phyloP scores from a whole-genome alignment of 2,888 invertebrate species.

The Limnephilus rhombicus region DNA sequence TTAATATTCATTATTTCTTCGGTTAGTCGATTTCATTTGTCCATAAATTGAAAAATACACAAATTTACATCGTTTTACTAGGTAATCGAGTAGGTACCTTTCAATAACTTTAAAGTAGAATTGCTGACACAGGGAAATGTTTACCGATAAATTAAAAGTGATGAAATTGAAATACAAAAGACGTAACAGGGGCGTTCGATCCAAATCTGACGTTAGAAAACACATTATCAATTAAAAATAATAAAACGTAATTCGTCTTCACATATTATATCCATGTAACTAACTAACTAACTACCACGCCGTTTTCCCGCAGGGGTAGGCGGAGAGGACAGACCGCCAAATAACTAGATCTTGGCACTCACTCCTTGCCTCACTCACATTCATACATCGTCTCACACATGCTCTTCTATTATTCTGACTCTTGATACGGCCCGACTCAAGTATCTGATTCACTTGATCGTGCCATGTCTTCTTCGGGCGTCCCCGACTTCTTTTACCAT shows the following conservation, averaged over 20 bases:
- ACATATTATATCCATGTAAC: too few species aligned
- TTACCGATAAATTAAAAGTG: background rate
- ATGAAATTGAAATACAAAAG: background rate
- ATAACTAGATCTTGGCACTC: too few species aligned
- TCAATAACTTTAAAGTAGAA: background rate
- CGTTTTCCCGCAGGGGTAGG: too few species aligned
- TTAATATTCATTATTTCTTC: constrained; percentile 23
- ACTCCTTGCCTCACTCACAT: too few species aligned
- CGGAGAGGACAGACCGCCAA: too few species aligned
- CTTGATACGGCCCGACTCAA: too few species aligned
- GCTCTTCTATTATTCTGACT: too few species aligned
- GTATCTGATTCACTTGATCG: too few species aligned
- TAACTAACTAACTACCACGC: too few species aligned
- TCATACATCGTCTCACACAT: too few species aligned
- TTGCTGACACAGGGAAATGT: background rate
- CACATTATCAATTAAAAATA: background rate
- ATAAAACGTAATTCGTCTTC: background rate
- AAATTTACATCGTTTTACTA: constrained; percentile 7
- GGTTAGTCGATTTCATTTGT: constrained; percentile 3
- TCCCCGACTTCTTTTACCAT: too few species aligned
- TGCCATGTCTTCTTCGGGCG: too few species aligned
- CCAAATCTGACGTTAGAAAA: background rate
- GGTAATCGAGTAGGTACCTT: background rate
- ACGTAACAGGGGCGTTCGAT: background rate
- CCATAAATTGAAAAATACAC: background rate